Conservation (phyloP, 2,888 invertebrate species). For the Yponomeuta cagnagella region DNA sequence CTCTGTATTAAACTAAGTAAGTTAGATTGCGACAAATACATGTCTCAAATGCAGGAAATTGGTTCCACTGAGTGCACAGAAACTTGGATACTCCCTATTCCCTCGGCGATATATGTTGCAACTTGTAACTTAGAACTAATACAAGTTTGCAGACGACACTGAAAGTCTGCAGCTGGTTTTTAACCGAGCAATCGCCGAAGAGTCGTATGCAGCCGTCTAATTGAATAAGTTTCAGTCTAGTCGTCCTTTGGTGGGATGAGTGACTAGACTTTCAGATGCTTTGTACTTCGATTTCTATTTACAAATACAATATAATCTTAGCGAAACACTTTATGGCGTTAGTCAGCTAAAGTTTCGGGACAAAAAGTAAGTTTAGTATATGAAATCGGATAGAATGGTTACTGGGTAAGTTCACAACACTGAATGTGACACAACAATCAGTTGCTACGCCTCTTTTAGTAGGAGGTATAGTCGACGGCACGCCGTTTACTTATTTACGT, state of each 20-base stretch:
- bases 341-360: too few relatives aligned
- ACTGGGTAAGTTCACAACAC: too few relatives aligned
- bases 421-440: too few relatives aligned
- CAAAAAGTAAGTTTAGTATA: too few relatives aligned
- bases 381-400: too few relatives aligned
- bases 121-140: conserved; percentile 28
- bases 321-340: too few relatives aligned
- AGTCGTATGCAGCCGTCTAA: conserved; percentile 1
- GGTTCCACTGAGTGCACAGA: conserved; percentile 42
- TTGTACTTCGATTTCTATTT: not conserved
- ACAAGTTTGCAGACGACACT: conserved; percentile 45
- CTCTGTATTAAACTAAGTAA: conserved; percentile 3
- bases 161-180: conserved; percentile 29
- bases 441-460: too few relatives aligned
- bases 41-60: conserved; percentile 54
- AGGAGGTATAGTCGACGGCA: too few relatives aligned
- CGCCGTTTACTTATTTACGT: too few relatives aligned
- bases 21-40: conserved; percentile 28
- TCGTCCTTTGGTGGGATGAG: not conserved
- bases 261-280: not conserved
- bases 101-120: conserved; percentile 26
- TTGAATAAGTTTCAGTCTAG: conserved; percentile 12
- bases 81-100: conserved; percentile 41
- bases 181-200: conserved; percentile 17
- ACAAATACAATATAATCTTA: not conserved